Evolutionary conservation across 2,113 vertebrate genomes (phyloP).

Genomic region (Toxotes jaculatrix): DNA sequence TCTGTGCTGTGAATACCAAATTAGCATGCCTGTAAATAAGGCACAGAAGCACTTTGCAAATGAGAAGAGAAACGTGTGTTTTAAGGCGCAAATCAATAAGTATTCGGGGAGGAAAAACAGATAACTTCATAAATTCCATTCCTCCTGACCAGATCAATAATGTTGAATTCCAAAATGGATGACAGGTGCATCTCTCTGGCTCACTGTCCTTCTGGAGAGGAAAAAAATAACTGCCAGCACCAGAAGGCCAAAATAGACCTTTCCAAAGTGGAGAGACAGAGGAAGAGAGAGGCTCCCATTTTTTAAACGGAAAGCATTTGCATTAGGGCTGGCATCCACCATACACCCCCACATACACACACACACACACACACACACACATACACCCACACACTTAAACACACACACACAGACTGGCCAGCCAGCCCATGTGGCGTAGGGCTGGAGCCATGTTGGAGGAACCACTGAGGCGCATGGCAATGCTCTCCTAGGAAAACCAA

Average conservation of each 20-base stretch:
- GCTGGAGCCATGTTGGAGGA: constrained; percentile 83
- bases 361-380: constrained; percentile 27
- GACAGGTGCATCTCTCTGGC: constrained; percentile 86
- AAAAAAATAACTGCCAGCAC: constrained; percentile 72
- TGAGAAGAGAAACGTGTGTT: constrained; percentile 1
- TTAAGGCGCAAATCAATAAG: constrained; percentile 36
- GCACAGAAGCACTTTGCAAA: background rate
- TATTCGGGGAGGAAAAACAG: constrained; percentile 24
- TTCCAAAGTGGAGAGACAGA: constrained; percentile 78
- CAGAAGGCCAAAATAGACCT: constrained; percentile 81
- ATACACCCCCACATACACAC: constrained; percentile 56
- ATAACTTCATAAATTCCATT: constrained; percentile 57
- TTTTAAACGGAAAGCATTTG: constrained; percentile 81
- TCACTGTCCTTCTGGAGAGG: constrained; percentile 72
- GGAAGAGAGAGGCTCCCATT: constrained; percentile 70
- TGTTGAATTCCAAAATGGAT: constrained; percentile 81
- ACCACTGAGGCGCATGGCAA: constrained; percentile 77
- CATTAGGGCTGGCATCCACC: constrained; percentile 80
- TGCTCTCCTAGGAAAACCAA: constrained; percentile 73
- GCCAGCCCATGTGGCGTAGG: constrained; percentile 80
- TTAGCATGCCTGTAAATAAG: constrained; percentile 29
- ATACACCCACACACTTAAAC: constrained; percentile 44
- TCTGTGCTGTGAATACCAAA: constrained; percentile 38
- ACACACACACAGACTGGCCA: constrained; percentile 63
- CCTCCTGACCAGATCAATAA: constrained; percentile 72